Evolutionary conservation across 2,113 vertebrate genomes (phyloP), one percentile per base, ranked within the genome.

Genomic region (Peromyscus leucopus): DNA sequence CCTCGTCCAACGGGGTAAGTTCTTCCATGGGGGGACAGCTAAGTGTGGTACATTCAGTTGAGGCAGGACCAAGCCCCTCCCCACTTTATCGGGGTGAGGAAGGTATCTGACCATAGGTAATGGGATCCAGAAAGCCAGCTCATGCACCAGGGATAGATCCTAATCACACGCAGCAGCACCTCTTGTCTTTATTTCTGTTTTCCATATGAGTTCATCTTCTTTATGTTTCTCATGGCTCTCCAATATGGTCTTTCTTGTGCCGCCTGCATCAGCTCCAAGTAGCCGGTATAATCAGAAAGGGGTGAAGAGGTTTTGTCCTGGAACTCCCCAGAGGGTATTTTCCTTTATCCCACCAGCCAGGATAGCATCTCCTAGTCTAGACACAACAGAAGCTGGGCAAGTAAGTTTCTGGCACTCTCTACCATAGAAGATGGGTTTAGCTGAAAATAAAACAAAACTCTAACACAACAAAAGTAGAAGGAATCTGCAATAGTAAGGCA

Each of bases 151-250:
- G 51, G 11, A 55, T 12, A 13, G 10, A 55, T 55, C 51, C 51
- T 55, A 12, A 55, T 2, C 51, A 55, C 51, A 55, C 11, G 79
- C 74, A 93, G 46, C 79, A 72, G 22, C 61, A 46, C 87, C n/a
- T 90, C 55, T 51, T 67, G 82, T 80, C 79, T n/a, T 92, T 12
- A 69, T 82, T 88, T 87, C 76, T 65, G 74, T 89, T 91, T 94
- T 78, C 86, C 55, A 76, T 21, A 46, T 2, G 8, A 84, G 36
- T 88, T 63, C 59, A 91, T 91, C 69, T 79, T 93, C 31, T 89
- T 92, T 83, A 72, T 78, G 78, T 59, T 69, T 93, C 78, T 82
- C 46, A 36, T 78, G 80, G 21, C 89, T 91, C 78, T 78, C 57
- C 39, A 21, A 55, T 31, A n/a, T 0, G 19, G 42, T 79, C 83